Evolutionary conservation across 2,888 invertebrate species (phyloP).

Genomic region (Callinectes sapidus): DNA sequence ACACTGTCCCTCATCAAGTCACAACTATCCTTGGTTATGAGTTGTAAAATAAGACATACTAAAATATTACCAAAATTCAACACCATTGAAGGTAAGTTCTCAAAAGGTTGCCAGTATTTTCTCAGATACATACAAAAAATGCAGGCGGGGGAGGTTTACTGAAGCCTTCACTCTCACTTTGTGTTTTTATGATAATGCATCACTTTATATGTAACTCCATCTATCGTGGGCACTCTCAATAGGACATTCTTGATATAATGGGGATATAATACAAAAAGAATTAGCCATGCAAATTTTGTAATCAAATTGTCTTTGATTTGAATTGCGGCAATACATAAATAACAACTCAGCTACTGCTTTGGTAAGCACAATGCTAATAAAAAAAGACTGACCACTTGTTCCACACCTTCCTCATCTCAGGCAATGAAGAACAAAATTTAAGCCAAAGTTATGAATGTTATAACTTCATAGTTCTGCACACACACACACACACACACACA

Average conservation of each 20-base stretch:
- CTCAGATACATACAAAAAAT: too few species aligned
- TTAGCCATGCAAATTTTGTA: not conserved
- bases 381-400: not conserved
- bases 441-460: not conserved
- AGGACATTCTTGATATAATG: not conserved
- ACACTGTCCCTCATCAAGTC: not conserved
- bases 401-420: not conserved
- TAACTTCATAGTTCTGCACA: not conserved
- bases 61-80: not conserved
- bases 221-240: not conserved
- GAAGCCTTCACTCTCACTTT: not conserved
- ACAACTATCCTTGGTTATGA: not conserved
- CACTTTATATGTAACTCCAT: not conserved
- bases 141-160: too few species aligned
- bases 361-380: not conserved
- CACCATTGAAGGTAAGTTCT: not conserved
- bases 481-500: not conserved
- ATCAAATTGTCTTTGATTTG: not conserved
- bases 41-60: not conserved
- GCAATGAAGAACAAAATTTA: not conserved
- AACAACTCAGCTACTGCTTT: not conserved
- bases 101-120: not conserved
- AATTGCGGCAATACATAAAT: not conserved
- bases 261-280: not conserved
- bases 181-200: not conserved